Evolutionary conservation across 92 coral and sea anemone genomes (phyloP), one percentile per base, ranked within the genome.

Genomic region (Pocillopora grandis): DNA sequence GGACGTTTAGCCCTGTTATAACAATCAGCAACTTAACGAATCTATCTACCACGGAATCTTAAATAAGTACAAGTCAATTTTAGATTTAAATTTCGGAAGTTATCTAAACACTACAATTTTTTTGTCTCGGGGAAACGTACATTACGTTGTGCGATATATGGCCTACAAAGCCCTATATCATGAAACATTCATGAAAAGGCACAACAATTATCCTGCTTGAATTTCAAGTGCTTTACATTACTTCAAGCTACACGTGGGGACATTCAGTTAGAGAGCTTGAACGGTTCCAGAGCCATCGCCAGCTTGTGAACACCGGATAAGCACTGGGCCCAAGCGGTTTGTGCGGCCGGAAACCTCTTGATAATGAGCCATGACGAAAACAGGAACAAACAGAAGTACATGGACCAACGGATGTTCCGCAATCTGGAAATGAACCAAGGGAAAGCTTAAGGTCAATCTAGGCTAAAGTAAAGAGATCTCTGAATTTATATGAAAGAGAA

Each of bases 321-420:
- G 42, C 93, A 91, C 83, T 90, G 90, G 73, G 93, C 86, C 91
- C 97, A 93, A 11, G 91, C 94, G 23, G 90, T 89, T 37, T 97
- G 93, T 1, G 90, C 96, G 23, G 97, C 94, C 2, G 98, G 93
- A 60, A 97, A 93, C 79, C 93, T 94, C 77, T 92, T 92, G 81
- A 97, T 95, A 84, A 97, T 88, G 37, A 94, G 80, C 93, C 98
- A 94, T 23, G 98, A 94, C 57, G 88, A 80, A 69, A 97, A 88
- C 9, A 92, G 91, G 9, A 88, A 91, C 82, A 93, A 60, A 14
- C 91, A 21, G 19, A 93, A 91, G 72, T 97, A 97, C 94, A 92
- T 88, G 49, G 94, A 92, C 98, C 98, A 97, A 63, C 99, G 98
- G 27, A 97, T 93, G 81, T 97, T 97, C 58, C 99, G 98, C 76